Evolutionary conservation across 2,888 invertebrate genomes (phyloP).

Genomic region (Ennomos fuscantarius): DNA sequence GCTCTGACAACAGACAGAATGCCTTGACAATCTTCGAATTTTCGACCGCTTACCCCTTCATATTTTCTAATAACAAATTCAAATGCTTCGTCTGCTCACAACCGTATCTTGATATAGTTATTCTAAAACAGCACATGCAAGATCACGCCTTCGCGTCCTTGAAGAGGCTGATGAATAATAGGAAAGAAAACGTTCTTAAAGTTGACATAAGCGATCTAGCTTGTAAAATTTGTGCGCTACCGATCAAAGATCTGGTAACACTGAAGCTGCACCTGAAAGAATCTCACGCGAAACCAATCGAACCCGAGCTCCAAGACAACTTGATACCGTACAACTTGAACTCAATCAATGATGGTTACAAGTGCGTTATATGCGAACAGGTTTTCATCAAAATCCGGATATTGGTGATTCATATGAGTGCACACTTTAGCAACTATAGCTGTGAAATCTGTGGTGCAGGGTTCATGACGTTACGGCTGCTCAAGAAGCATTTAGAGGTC

Average conservation of each 20-base stretch:
- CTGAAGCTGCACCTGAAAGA: constrained; percentile 70
- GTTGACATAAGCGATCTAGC: constrained; percentile 70
- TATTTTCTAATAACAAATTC: constrained; percentile 77
- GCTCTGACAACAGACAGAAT: constrained; percentile 66
- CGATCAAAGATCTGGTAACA: constrained; percentile 52
- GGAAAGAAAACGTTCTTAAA: constrained; percentile 72
- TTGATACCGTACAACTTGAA: constrained; percentile 75
- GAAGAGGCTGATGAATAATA: constrained; percentile 71
- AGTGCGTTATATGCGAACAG: constrained; percentile 72
- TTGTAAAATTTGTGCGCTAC: constrained; percentile 68
- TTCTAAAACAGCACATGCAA: constrained; percentile 67
- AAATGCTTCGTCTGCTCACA: constrained; percentile 78
- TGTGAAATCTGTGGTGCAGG: constrained; percentile 78
- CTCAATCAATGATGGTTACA: constrained; percentile 58
- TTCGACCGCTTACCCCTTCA: constrained; percentile 75
- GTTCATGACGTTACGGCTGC: constrained; percentile 73
- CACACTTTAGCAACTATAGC: constrained; percentile 78
- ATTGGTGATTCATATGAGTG: constrained; percentile 79
- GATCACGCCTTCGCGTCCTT: constrained; percentile 69
- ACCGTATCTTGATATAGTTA: constrained; percentile 66
- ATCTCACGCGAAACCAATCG: constrained; percentile 64
- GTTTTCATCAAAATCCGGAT: constrained; percentile 73
- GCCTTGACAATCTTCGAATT: constrained; percentile 73
- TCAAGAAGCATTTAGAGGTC: constrained; percentile 77
- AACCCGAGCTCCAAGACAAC: constrained; percentile 72